Percentiles rank a stretch among this genome's conserved stretches.
These are phyloP conservation scores for Tragelaphus eurycerus DNA, from an alignment of 2,797 vertebrate species.

Conservation along the genomic window DNA sequence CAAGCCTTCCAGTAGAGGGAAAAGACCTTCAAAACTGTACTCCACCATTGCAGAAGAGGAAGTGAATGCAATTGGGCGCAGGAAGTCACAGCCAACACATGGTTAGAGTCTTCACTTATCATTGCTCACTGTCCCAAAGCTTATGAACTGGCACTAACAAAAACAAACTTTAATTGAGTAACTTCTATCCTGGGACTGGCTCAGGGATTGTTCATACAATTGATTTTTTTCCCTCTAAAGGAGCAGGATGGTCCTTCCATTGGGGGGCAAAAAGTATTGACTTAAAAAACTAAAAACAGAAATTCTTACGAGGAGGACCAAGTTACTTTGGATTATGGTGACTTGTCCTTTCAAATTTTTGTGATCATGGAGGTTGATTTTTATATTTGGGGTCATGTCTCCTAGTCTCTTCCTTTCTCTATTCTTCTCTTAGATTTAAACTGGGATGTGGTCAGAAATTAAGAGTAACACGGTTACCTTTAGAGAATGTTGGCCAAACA, in stretches of 20 bases:
- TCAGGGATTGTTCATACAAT: neutral
- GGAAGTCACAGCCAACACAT: conserved; percentile 86
- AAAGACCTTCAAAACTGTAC: conserved; percentile 84
- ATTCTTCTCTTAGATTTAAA: neutral
- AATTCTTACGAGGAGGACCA: neutral
- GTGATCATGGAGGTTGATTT: neutral
- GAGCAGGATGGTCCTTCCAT: conserved; percentile 56
- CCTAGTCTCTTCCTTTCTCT: neutral
- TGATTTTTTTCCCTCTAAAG: neutral
- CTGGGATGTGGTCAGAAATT: neutral
- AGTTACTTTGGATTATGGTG: neutral
- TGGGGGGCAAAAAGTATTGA: neutral
- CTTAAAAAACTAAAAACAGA: neutral
- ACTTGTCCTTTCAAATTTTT: neutral
- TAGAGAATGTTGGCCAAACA: neutral
- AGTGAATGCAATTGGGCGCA: conserved; percentile 82
- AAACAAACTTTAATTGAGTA: neutral
- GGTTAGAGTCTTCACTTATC: conserved; percentile 82
- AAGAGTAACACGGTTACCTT: neutral
- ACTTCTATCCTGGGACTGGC: neutral
- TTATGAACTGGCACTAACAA: conserved; percentile 77
- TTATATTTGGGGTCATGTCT: neutral
- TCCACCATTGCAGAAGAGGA: conserved; percentile 78
- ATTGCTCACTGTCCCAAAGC: conserved; percentile 48
- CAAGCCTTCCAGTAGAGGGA: conserved; percentile 76